Base-by-base conservation (phyloP, 92 coral and sea anemone species). In the Epizoanthus illoricatus region DNA sequence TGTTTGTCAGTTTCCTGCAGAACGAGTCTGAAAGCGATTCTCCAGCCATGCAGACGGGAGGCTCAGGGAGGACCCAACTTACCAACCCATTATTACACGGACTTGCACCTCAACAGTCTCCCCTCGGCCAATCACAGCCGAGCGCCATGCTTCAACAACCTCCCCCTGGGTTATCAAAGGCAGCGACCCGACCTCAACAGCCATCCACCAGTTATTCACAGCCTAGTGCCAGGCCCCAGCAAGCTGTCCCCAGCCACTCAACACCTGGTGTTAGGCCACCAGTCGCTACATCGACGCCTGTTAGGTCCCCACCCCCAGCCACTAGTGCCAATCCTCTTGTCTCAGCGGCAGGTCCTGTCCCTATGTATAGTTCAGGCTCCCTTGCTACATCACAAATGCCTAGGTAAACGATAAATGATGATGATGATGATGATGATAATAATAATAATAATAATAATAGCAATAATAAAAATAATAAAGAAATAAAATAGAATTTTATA, bases 1-100 rank as follows among this genome's bases (percentile, higher is more conserved):
- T 95, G 85, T 95, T 95, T 61, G 98, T 95, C 23, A 95, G 94
- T 81, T 95, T 95, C 87, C 88, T 95, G 84, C 92, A 95, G 86
- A 90, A 92, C 76, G 98, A 95, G 78, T 95, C 98, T 5, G 98
- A 95, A 75, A 74, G 79, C 28, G 67, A 69, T 28, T 73, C 90
- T 20, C 81, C 80, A 45, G 86, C 58, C 41, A 76, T 76, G 49
- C 84, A 83, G 49, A 81, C 88, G 41, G 84, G 83, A 17, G 84
- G 87, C 61, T 45, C 81, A 2, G 62, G 76, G 19, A 60, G 61
- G 18, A 58, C 65, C 2, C 75, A 80, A 73, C 71, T 79, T 3
- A 83, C 67, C 36, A 93, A 93, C 73, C 97, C 97, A 24, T 92
- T 93, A 62, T 75, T 93, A 52, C 70, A 91, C 40, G 97, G 94